These are phyloP conservation scores for Menura novaehollandiae DNA, from an alignment of 2,113 vertebrate genomes.

Conservation along the genomic window DNA sequence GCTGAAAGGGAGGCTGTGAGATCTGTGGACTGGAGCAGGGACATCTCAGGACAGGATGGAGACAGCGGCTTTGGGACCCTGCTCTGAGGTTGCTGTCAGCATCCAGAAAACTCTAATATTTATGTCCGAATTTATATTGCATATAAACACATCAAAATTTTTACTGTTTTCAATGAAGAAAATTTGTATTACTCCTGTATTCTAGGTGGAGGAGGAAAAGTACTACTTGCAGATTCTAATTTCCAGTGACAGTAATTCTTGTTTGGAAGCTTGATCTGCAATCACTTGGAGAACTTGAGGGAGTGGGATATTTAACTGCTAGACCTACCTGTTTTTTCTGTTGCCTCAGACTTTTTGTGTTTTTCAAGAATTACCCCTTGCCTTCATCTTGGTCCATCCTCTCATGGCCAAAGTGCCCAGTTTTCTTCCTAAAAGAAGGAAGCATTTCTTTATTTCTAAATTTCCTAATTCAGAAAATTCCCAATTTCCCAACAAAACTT, in stretches of 20 bases:
- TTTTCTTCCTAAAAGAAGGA: neutral
- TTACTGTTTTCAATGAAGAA: neutral
- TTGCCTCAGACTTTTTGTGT: neutral
- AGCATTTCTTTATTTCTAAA: neutral
- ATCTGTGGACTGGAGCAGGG: neutral
- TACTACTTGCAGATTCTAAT: neutral
- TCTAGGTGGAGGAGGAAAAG: neutral
- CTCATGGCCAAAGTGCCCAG: neutral
- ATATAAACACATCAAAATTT: neutral
- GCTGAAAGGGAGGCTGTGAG: neutral
- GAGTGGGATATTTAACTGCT: neutral
- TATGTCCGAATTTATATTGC: neutral
- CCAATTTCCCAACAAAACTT: neutral
- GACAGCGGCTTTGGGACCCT: neutral
- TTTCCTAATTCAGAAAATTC: neutral
- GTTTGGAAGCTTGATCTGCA: neutral
- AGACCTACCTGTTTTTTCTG: neutral
- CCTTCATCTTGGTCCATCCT: neutral
- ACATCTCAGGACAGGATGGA: neutral
- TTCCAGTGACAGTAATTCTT: neutral
- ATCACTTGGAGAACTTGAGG: neutral
- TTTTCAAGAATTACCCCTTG: neutral
- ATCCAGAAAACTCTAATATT: neutral
- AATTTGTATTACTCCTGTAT: neutral
- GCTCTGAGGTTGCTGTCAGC: neutral